Evolutionary conservation across 2,888 invertebrate species (phyloP).

Genomic region (Drosophila mayaguana): DNA sequence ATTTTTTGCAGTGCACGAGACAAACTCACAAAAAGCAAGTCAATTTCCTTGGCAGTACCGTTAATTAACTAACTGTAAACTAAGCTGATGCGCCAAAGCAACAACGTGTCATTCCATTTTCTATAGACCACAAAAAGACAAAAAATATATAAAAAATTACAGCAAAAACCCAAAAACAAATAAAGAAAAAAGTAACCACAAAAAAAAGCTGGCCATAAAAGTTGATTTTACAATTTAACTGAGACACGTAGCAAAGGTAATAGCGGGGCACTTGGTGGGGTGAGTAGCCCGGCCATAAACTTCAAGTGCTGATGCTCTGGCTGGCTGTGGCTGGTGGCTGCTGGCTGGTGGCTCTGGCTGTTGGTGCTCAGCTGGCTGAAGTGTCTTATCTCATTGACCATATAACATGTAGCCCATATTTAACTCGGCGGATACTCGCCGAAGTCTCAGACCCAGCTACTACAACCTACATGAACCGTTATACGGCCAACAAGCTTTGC

Average conservation of each 20-base stretch:
- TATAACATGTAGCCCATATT: slow-evolving; percentile 50
- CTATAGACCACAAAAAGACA: slow-evolving; percentile 7
- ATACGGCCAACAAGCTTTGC: slow-evolving; percentile 57
- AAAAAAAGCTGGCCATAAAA: slow-evolving; percentile 29
- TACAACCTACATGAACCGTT: slow-evolving; percentile 50
- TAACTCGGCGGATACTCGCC: slow-evolving; percentile 1
- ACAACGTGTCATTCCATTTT: slow-evolving; percentile 28
- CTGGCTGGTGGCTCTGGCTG: background rate
- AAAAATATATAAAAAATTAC: slow-evolving; percentile 9
- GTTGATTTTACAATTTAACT: slow-evolving; percentile 50
- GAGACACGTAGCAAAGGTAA: slow-evolving; percentile 48
- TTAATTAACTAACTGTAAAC: slow-evolving; percentile 59
- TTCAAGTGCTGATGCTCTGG: slow-evolving; percentile 56
- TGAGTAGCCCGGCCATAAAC: slow-evolving; percentile 49
- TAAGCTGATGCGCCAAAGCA: slow-evolving; percentile 26
- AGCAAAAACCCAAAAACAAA: background rate
- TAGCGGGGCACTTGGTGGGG: background rate
- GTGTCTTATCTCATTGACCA: slow-evolving; percentile 69
- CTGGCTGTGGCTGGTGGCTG: background rate
- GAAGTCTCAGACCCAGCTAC: slow-evolving; percentile 1
- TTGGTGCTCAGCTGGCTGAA: slow-evolving; percentile 34
- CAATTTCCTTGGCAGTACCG: slow-evolving; percentile 33
- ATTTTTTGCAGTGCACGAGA: slow-evolving; percentile 4
- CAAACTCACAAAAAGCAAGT: slow-evolving; percentile 19
- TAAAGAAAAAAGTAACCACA: background rate